phyloP scores from a whole-genome alignment of 92 coral and sea anemone species.

The Porites evermanni region DNA sequence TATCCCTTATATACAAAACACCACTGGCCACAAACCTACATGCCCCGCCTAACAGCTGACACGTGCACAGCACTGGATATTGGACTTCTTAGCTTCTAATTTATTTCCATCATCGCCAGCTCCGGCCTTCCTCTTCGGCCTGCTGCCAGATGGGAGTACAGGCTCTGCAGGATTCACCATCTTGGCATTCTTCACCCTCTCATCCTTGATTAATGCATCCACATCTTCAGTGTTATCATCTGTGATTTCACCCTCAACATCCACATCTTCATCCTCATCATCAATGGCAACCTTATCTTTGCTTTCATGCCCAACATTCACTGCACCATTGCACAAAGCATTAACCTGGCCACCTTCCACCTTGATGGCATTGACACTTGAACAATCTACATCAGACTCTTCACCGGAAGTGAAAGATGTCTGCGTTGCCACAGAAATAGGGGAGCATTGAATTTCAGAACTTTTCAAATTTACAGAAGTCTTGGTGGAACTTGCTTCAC shows the following conservation, averaged over 20 bases:
- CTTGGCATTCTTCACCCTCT: constrained; percentile 12
- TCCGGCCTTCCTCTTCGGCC: constrained; percentile 57
- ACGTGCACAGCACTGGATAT: constrained; percentile 88
- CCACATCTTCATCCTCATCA: constrained; percentile 76
- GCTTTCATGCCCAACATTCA: constrained; percentile 1
- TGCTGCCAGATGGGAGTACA: background rate
- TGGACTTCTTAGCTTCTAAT: constrained; percentile 74
- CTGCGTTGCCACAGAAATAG: constrained; percentile 99
- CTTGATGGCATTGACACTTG: background rate
- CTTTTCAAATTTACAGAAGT: constrained; percentile 31
- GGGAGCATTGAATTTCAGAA: constrained; percentile 56
- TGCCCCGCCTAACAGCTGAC: constrained; percentile 66
- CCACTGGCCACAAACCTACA: background rate
- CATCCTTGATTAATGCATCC: constrained; percentile 21
- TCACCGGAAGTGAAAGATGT: constrained; percentile 72
- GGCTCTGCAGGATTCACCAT: constrained; percentile 35
- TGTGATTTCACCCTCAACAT: constrained; percentile 50
- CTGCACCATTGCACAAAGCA: constrained; percentile 10
- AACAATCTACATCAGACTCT: constrained; percentile 35
- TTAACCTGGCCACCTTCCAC: background rate
- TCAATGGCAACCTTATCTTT: constrained; percentile 47
- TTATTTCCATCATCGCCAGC: constrained; percentile 66
- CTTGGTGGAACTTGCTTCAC: constrained; percentile 9
- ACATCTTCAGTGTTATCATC: constrained; percentile 54
- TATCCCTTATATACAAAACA: constrained; percentile 3